phyloP scores from a whole-genome alignment of 2,888 invertebrate genomes.

The Andrena minutula region DNA sequence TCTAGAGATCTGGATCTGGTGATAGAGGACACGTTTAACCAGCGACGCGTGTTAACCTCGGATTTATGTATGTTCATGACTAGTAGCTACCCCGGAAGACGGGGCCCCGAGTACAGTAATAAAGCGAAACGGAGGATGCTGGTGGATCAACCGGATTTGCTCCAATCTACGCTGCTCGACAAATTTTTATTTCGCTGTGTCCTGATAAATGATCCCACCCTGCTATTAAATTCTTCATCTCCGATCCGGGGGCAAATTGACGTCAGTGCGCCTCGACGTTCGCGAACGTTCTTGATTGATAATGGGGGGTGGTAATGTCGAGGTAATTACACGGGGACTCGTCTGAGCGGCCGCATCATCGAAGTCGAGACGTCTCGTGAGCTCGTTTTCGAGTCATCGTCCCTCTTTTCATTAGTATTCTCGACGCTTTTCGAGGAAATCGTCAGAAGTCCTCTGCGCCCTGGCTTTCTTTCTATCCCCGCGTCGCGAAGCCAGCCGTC shows the following conservation, averaged over 20 bases:
- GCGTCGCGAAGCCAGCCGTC: conserved; percentile 34
- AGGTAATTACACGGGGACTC: neutral
- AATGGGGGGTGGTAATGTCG: neutral
- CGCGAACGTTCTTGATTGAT: neutral
- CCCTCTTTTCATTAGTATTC: conserved; percentile 67
- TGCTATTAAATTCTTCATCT: neutral
- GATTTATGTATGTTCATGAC: conserved; percentile 11
- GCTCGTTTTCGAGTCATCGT: conserved; percentile 68
- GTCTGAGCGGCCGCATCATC: neutral
- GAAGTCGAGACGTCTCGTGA: conserved; percentile 51
- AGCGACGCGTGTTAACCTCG: conserved; percentile 6
- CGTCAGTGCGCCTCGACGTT: neutral
- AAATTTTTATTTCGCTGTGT: neutral
- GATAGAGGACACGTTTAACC: neutral
- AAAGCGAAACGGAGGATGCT: neutral
- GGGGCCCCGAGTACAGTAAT: conserved; percentile 7
- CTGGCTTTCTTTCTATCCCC: conserved; percentile 29
- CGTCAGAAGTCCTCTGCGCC: conserved; percentile 60
- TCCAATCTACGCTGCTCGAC: neutral
- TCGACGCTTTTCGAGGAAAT: conserved; percentile 69
- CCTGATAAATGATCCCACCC: neutral
- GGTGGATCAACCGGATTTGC: conserved; percentile 1
- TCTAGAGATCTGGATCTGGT: neutral
- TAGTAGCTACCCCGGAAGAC: conserved; percentile 7
- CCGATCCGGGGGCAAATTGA: neutral